Evolutionary conservation across 1,140 invertebrate genomes (phyloP).

Genomic region (Holcopasites calliopsidis): DNA sequence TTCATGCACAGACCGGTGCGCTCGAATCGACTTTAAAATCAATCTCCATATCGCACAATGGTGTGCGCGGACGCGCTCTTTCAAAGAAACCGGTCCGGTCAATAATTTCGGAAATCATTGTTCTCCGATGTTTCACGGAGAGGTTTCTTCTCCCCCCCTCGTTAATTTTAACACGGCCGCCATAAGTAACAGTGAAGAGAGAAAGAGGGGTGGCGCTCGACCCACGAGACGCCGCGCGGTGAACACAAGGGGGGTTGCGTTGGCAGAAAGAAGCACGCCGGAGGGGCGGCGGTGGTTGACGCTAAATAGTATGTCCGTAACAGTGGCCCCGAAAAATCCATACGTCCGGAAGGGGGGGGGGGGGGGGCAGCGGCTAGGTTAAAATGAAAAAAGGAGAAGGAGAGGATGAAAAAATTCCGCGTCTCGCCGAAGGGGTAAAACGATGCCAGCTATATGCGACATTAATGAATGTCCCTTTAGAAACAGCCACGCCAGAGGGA

Average conservation of each 20-base stretch:
- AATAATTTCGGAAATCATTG: constrained; percentile 47
- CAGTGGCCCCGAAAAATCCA: constrained; percentile 63
- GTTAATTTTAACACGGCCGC: constrained; percentile 61
- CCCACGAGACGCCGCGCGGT: too few relatives aligned
- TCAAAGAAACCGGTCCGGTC: constrained; percentile 1
- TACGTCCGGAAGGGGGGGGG: constrained; percentile 46
- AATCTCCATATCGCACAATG: neutral
- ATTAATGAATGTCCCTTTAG: constrained; percentile 58
- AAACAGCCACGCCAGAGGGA: constrained; percentile 3
- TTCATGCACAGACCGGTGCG: neutral
- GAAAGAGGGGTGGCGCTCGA: constrained; percentile 19
- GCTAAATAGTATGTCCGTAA: constrained; percentile 62
- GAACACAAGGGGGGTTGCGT: too few relatives aligned
- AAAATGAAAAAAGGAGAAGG: constrained; percentile 26
- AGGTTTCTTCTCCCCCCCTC: constrained; percentile 51
- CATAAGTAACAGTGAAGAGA: constrained; percentile 54
- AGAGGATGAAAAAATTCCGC: constrained; percentile 25
- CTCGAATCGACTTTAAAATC: neutral
- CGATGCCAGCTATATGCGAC: constrained; percentile 57
- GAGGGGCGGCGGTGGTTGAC: constrained; percentile 44
- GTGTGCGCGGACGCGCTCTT: too few relatives aligned
- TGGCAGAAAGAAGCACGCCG: constrained; percentile 55
- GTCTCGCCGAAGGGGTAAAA: constrained; percentile 50
- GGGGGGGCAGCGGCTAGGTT: too few relatives aligned
- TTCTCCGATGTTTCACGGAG: constrained; percentile 44